These are phyloP conservation scores for Priapulus caudatus DNA, from an alignment of 2,888 invertebrate genomes.

Conservation along the genomic window DNA sequence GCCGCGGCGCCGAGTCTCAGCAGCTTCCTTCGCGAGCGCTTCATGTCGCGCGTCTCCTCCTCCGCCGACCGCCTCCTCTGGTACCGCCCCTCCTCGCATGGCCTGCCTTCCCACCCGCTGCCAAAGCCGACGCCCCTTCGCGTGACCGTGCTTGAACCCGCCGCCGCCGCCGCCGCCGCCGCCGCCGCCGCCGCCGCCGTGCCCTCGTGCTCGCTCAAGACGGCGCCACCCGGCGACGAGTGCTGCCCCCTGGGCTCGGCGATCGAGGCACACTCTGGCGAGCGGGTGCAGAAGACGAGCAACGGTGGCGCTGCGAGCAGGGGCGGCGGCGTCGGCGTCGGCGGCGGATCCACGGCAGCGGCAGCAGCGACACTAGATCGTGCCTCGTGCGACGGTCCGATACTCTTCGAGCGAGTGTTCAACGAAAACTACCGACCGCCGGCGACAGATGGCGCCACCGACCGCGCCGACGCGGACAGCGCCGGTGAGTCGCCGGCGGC, in stretches of 20 bases:
- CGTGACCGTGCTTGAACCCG: too few relatives aligned
- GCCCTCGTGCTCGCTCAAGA: slow-evolving; percentile 44
- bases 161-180: slow-evolving; percentile 27
- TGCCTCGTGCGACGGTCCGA: slow-evolving; percentile 84
- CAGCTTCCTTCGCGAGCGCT: too few relatives aligned
- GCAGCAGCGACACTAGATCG: slow-evolving; percentile 48
- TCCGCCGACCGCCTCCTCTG: slow-evolving; percentile 51
- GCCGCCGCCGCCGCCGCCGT: slow-evolving; percentile 43
- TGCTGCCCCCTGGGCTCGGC: slow-evolving; percentile 15
- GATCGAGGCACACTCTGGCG: background rate
- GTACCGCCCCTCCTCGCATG: slow-evolving; percentile 38
- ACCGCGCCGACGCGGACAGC: slow-evolving; percentile 13
- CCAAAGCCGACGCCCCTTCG: slow-evolving; percentile 6
- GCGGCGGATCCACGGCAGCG: slow-evolving; percentile 9
- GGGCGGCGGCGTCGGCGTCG: too few relatives aligned
- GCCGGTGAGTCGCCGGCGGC: slow-evolving; percentile 14
- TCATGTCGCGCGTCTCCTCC: slow-evolving; percentile 56
- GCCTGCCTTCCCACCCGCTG: slow-evolving; percentile 32
- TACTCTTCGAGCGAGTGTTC: slow-evolving; percentile 67
- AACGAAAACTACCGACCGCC: slow-evolving; percentile 60
- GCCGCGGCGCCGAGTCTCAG: too few relatives aligned
- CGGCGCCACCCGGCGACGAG: slow-evolving; percentile 31
- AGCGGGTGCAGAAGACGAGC: slow-evolving; percentile 4
- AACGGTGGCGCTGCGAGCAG: background rate
- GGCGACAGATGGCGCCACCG: slow-evolving; percentile 16